These are phyloP conservation scores for Lepus timidus DNA, from an alignment of 2,113 vertebrate genomes.

Conservation along the genomic window DNA sequence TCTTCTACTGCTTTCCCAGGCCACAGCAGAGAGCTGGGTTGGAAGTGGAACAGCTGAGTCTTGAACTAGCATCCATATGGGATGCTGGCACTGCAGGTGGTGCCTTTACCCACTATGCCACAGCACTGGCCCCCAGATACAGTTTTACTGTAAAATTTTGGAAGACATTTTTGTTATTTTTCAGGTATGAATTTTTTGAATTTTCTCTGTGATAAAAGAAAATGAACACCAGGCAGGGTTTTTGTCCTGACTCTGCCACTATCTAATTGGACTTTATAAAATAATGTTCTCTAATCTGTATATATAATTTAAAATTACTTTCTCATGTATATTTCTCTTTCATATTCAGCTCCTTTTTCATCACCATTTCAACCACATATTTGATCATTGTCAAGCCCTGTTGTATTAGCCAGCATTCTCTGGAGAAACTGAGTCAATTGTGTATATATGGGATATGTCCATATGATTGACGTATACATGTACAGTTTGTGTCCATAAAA, in stretches of 20 bases:
- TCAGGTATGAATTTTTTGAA: neutral
- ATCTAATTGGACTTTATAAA: neutral
- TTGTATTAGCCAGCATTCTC: neutral
- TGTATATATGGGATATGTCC: neutral
- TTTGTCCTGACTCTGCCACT: neutral
- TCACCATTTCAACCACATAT: neutral
- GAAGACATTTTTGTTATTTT: constrained; percentile 24
- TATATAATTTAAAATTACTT: constrained; percentile 16
- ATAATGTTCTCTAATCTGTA: neutral
- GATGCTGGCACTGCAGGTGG: too few relatives aligned
- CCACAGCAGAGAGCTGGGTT: too few relatives aligned
- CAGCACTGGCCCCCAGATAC: neutral
- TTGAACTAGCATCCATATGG: too few relatives aligned
- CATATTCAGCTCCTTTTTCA: neutral
- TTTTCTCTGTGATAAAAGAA: constrained; percentile 15
- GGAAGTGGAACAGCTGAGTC: too few relatives aligned
- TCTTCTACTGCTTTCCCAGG: too few relatives aligned
- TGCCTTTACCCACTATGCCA: too few relatives aligned
- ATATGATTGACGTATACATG: neutral
- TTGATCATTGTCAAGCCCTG: neutral
- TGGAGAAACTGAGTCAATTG: neutral
- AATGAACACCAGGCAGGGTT: neutral
- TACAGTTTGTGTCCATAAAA: neutral
- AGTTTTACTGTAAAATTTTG: constrained; percentile 29
- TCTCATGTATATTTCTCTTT: neutral